These are phyloP conservation scores for Steinernema feltiae DNA, from an alignment of 1,140 invertebrate species.

Conservation along the genomic window DNA sequence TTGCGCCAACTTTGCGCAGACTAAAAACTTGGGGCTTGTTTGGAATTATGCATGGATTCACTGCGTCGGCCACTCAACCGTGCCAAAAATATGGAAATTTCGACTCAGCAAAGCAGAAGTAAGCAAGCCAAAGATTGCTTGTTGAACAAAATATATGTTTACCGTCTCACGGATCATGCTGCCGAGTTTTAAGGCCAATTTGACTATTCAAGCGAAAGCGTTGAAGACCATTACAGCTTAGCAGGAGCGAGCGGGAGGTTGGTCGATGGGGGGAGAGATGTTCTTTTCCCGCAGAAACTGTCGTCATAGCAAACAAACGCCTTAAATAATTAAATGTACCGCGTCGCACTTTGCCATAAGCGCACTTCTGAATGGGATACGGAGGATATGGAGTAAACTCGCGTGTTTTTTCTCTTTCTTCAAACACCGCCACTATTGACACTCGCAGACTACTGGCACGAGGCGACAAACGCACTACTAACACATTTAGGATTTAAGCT, in stretches of 20 bases:
- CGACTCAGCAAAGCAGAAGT: neutral
- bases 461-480: neutral
- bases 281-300: neutral
- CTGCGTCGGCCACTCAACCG: neutral
- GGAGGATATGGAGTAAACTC: neutral
- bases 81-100: neutral
- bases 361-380: neutral
- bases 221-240: too few relatives aligned
- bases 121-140: neutral
- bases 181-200: too few relatives aligned
- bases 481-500: neutral
- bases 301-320: neutral
- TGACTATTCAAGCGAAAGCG: neutral
- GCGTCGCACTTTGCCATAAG: neutral
- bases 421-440: neutral
- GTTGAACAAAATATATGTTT: neutral
- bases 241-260: too few relatives aligned
- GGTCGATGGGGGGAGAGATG: too few relatives aligned
- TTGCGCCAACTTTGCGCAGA: neutral
- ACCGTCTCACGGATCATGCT: neutral
- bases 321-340: conserved; percentile 1
- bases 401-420: neutral
- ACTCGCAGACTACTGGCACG: neutral
- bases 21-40: neutral
- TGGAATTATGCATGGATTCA: neutral